Base-by-base conservation (phyloP, 2,113 vertebrate genomes). In the Thalassarche chlororhynchos region DNA sequence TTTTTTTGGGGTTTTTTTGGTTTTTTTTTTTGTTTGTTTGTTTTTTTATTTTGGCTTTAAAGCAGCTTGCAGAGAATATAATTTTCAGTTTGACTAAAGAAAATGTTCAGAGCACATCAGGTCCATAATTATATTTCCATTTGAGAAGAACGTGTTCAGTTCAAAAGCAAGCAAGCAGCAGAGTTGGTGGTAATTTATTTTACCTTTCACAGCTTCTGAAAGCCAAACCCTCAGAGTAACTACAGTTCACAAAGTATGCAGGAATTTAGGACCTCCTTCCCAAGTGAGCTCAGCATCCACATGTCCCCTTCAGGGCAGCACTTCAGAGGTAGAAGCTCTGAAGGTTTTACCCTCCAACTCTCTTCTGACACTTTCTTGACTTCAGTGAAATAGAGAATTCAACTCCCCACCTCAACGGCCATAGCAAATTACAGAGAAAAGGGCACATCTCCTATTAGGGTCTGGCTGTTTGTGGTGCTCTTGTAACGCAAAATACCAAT, bases 1-100 rank as follows among this genome's bases (percentile, higher is more conserved):
- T n/a, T n/a, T 38, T 38, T 38, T 38, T 8, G 38, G 38, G 38
- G 38, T 38, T 38, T n/a, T n/a, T n/a, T n/a, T 38, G 38, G 38
- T 38, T 38, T 8, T 38, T 38, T 38, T 38, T 38, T 38, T 38
- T 38, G 8, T 6, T 16, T 97, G 82, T n/a, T 80, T 87, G 84
- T 66, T 87, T 52, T 80, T 91, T 58, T 51, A 61, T 98, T 98
- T 97, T 98, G 97, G 98, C 95, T 99, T 98, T 98, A 96, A 98
- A 98, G 98, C 97, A 98, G 97, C 96, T 98, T 98, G 97, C 96
- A 98, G 97, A 98, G 98, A 98, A 98, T 89, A 92, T 97, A 98
- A 98, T 98, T 98, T 95, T 98, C 98, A 95, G 97, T 98, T 98
- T 96, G 98, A 98, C 97, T 96, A 95, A 96, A 98, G 65, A 49